Base-by-base conservation (phyloP, 2,113 vertebrate genomes). In the Emydura subglobosa region DNA sequence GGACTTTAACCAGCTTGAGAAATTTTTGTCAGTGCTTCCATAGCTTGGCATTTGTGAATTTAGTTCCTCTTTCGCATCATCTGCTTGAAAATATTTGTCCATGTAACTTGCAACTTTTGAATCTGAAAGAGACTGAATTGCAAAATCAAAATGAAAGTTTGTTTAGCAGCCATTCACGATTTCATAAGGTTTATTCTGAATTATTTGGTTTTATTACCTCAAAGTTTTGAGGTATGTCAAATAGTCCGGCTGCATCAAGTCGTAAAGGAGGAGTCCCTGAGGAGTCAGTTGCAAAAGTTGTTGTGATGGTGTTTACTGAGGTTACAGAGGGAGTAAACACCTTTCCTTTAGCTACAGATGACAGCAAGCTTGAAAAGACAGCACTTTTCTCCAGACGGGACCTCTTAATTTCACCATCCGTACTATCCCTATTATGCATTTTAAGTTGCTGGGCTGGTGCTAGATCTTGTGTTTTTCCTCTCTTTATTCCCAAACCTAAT, bases 321-420 rank as follows among this genome's bases (percentile, higher is more conserved):
- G 94, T 96, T 42, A 97, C 95, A 81, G 98, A 98, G 65, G 98
- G 97, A 72, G 95, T 98, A 87, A 98, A 98, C 97, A 97, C 83
- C 82, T 98, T 98, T 19, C 97, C 98, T 98, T 98, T 98, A 61
- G 92, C 85, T 53, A 98, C 86, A 49, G 98, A 98, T 5, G 96
- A 98, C 42, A 98, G 96, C 65, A 99, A 97, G 94, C 98, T 98
- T 27, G 99, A 99, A 91, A 99, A 99, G 61, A 99, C 99, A 1
- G 99, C 98, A 80, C 99, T 99, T 95, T 99, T 99, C 91, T 98
- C 98, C 78, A 99, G 98, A 2, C 99, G 98, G 6, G 99, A 99
- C 42, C 98, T 97, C 87, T 99, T 98, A 89, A 98, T 74, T 10
- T 95, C 97, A 87, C 98, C 92, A 50, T 97, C 95, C 51, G 49